These are phyloP conservation scores for Siniperca scherzeri DNA, from an alignment of 2,797 vertebrate genomes.

Conservation along the genomic window DNA sequence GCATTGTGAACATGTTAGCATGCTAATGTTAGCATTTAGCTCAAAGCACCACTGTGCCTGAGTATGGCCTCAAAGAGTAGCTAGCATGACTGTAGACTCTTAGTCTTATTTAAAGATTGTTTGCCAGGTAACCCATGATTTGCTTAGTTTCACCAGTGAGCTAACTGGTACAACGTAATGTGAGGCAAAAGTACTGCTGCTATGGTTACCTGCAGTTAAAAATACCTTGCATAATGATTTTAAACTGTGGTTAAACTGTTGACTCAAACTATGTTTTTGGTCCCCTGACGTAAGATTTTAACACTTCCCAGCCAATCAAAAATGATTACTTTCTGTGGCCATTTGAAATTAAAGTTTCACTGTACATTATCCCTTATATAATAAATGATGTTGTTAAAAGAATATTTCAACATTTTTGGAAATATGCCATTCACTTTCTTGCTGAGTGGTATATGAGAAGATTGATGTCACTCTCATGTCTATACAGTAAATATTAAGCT, in stretches of 20 bases:
- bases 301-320: no score
- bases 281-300: neutral
- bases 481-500: neutral
- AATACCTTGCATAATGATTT: neutral
- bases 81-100: neutral
- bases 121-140: neutral
- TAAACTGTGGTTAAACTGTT: neutral
- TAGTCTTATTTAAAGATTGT: neutral
- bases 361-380: no score
- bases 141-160: no score
- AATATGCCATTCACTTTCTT: neutral
- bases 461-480: neutral
- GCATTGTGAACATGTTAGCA: no score
- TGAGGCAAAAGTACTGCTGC: neutral
- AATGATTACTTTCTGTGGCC: neutral
- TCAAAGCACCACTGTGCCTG: neutral
- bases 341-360: neutral
- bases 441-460: neutral
- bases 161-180: no score
- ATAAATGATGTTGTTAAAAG: neutral
- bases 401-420: neutral
- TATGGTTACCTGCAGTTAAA: constrained; percentile 19
- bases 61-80: neutral
- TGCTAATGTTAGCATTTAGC: neutral
- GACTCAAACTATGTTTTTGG: neutral